Evolutionary conservation across 1,140 invertebrate genomes (phyloP).

Genomic region (Agraylea sexmaculata): DNA sequence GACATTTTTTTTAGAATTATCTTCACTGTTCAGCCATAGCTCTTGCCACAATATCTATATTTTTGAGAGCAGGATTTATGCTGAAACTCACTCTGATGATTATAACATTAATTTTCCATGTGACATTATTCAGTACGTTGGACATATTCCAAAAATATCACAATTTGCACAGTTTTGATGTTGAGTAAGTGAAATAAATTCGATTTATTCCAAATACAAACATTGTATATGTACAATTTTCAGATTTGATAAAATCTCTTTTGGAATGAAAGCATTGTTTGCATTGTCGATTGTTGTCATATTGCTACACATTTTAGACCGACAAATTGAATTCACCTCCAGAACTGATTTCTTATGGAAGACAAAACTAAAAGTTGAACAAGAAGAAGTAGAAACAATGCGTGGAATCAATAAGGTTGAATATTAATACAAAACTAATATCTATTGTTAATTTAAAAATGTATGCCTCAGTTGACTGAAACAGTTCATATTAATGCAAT

Average conservation of each 20-base stretch:
- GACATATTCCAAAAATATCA: slow-evolving; percentile 52
- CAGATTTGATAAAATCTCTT: slow-evolving; percentile 53
- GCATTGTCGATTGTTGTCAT: slow-evolving; percentile 48
- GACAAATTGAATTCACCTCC: slow-evolving; percentile 77
- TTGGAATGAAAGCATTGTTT: slow-evolving; percentile 51
- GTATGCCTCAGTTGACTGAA: not conserved
- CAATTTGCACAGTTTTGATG: slow-evolving; percentile 24
- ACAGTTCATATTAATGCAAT: not conserved
- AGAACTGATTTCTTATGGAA: slow-evolving; percentile 88
- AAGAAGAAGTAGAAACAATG: slow-evolving; percentile 91
- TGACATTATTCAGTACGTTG: slow-evolving; percentile 48
- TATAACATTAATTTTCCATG: slow-evolving; percentile 50
- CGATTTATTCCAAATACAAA: slow-evolving; percentile 1
- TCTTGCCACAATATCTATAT: slow-evolving; percentile 67
- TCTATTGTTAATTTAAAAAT: slow-evolving; percentile 1
- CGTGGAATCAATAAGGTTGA: slow-evolving; percentile 79
- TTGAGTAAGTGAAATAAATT: slow-evolving; percentile 49
- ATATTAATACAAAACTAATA: slow-evolving; percentile 4
- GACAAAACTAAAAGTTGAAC: slow-evolving; percentile 79
- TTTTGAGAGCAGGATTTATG: slow-evolving; percentile 70
- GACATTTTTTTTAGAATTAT: slow-evolving; percentile 64
- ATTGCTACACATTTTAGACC: slow-evolving; percentile 66
- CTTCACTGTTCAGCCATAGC: slow-evolving; percentile 67
- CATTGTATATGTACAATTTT: slow-evolving; percentile 23
- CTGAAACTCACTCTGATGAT: slow-evolving; percentile 70